phyloP scores from a whole-genome alignment of 2,113 vertebrate species.

The Clupea harengus region DNA sequence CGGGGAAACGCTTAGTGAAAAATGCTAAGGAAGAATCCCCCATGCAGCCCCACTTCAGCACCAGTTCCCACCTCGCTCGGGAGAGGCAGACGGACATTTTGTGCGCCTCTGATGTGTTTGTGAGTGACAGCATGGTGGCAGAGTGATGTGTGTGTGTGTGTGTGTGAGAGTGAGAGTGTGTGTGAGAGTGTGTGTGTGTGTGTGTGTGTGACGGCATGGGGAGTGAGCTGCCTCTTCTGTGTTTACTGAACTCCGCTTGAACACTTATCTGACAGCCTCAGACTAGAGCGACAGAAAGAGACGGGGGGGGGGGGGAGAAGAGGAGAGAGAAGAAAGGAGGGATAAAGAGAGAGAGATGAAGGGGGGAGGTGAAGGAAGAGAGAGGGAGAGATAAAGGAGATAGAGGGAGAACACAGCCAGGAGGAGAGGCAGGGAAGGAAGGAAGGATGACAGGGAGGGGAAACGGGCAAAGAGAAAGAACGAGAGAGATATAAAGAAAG shows the following conservation, averaged over 20 bases:
- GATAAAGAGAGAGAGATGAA: not conserved
- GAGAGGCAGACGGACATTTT: not conserved
- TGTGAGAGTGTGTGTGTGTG: not conserved
- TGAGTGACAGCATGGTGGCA: not conserved
- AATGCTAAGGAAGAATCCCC: not conserved
- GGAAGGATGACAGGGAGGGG: not conserved
- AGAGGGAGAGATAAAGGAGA: not conserved
- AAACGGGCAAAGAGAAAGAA: too few relatives aligned
- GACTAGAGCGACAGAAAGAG: not conserved
- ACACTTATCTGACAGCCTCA: slow-evolving; percentile 13
- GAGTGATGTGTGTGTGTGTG: slow-evolving; percentile 3
- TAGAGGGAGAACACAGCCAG: not conserved
- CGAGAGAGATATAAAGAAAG: too few relatives aligned
- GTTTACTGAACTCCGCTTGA: slow-evolving; percentile 19
- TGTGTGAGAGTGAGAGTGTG: not conserved
- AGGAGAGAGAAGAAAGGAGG: not conserved
- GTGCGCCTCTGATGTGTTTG: not conserved
- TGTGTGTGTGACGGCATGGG: slow-evolving; percentile 29
- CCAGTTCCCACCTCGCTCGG: not conserved
- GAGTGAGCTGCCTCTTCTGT: slow-evolving; percentile 12
- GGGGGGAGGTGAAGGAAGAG: not conserved
- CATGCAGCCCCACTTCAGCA: not conserved
- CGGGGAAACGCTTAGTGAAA: not conserved
- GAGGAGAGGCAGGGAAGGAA: not conserved
- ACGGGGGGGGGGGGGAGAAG: not conserved